Base-by-base conservation (phyloP, 2,888 invertebrate genomes). In the Aromia moschata region DNA sequence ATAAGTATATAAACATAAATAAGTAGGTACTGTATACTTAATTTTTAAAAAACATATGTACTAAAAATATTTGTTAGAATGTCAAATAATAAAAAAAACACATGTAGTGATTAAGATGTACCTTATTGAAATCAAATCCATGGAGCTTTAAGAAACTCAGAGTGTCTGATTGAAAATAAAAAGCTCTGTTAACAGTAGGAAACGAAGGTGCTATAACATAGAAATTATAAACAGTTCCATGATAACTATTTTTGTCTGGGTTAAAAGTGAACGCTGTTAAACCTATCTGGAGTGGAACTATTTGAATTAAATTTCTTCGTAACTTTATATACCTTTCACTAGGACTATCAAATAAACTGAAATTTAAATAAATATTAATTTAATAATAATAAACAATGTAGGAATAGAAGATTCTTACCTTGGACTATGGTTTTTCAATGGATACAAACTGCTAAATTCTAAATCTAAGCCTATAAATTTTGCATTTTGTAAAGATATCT, bases 81-180 rank as follows among this genome's bases (percentile, higher is more conserved):
- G n/a, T n/a, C n/a, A n/a, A n/a, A n/a, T n/a, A n/a, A n/a, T n/a
- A n/a, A n/a, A n/a, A n/a, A n/a, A n/a, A n/a, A n/a, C n/a, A n/a
- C n/a, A n/a, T n/a, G n/a, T n/a, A n/a, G n/a, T n/a, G n/a, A n/a
- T n/a, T n/a, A n/a, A n/a, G n/a, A 25, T 20, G 38, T 83, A 91
- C 92, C 87, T 90, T 90, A 78, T 92, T 91, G 74, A 91, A 92
- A 80, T 92, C 86, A 78, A 90, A 89, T 16, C 85, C 84, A 74
- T 88, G 82, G 49, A 75, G 76, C 67, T 84, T 83, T 30, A 91
- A 81, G 77, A 91, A 92, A 57, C 85, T 84, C 10, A 89, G 71
- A 2, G 87, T 84, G 1, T 86, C 85, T 1, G 87, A 84, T 81
- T 90, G 87, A 71, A 87, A 88, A 38, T 83, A 80, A 73, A 89